Evolutionary conservation across 2,797 vertebrate genomes (phyloP).

Genomic region (Typhlichthys subterraneus): DNA sequence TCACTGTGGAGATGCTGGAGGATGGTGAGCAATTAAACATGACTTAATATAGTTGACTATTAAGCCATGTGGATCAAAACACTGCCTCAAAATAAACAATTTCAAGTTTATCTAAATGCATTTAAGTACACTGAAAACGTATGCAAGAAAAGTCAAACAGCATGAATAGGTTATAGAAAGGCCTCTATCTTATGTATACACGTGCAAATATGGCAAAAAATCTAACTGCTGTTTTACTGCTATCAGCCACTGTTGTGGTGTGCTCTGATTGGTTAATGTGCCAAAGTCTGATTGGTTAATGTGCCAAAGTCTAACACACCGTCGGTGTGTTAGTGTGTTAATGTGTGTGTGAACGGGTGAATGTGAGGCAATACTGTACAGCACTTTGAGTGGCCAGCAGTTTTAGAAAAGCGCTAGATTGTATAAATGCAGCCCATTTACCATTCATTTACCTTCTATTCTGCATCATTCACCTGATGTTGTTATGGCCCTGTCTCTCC

Average conservation of each 20-base stretch:
- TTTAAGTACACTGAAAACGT: background rate
- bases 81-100: too few relatives aligned
- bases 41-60: background rate
- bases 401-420: too few relatives aligned
- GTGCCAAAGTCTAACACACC: too few relatives aligned
- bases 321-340: too few relatives aligned
- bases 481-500: slow-evolving; percentile 13
- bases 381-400: too few relatives aligned
- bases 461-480: slow-evolving; percentile 12
- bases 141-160: slow-evolving; percentile 1
- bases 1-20: slow-evolving; percentile 88
- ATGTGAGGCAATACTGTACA: too few relatives aligned
- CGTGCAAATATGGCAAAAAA: slow-evolving; percentile 42
- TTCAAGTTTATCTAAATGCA: background rate
- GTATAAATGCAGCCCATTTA: too few relatives aligned
- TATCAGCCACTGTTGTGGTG: too few relatives aligned
- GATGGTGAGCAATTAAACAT: slow-evolving; percentile 81
- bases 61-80: background rate
- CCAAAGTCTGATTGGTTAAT: too few relatives aligned
- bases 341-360: too few relatives aligned
- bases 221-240: background rate
- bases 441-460: background rate
- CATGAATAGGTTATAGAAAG: slow-evolving; percentile 1
- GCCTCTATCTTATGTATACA: background rate
- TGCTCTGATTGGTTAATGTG: too few relatives aligned